phyloP scores from a whole-genome alignment of 2,113 vertebrate genomes.

The Lutjanus erythropterus region DNA sequence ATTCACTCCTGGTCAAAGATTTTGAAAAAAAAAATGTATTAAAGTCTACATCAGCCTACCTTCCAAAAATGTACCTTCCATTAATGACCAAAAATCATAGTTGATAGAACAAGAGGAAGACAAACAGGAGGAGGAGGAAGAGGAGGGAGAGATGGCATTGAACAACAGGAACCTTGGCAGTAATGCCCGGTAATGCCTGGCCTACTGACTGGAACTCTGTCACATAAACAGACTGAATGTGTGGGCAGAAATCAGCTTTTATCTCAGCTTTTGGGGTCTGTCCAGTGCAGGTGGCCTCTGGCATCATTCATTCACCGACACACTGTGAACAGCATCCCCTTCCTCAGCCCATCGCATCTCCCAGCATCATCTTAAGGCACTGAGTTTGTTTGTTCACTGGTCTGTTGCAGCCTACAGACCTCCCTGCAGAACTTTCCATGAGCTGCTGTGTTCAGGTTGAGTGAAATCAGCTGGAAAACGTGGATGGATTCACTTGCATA shows the following conservation, averaged over 20 bases:
- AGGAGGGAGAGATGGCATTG: slow-evolving; percentile 19
- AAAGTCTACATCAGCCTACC: not conserved
- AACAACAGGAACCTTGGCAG: slow-evolving; percentile 30
- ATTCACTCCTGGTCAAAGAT: not conserved
- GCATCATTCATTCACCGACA: slow-evolving; percentile 45
- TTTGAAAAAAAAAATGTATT: too few species aligned
- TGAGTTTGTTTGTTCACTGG: slow-evolving; percentile 10
- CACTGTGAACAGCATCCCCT: slow-evolving; percentile 33
- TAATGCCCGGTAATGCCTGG: slow-evolving; percentile 13
- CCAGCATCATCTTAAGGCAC: slow-evolving; percentile 10
- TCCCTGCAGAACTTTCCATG: slow-evolving; percentile 40
- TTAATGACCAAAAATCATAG: slow-evolving; percentile 10
- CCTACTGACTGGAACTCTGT: slow-evolving; percentile 26
- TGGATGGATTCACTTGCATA: slow-evolving; percentile 9
- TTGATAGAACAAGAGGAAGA: slow-evolving; percentile 35
- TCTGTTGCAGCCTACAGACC: slow-evolving; percentile 33
- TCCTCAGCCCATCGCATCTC: slow-evolving; percentile 22
- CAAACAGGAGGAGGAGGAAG: not conserved
- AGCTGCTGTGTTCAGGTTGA: slow-evolving; percentile 1
- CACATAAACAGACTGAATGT: slow-evolving; percentile 27
- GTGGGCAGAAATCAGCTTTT: slow-evolving; percentile 26
- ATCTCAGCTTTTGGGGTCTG: slow-evolving; percentile 31
- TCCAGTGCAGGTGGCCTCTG: slow-evolving; percentile 39
- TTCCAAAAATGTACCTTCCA: not conserved
- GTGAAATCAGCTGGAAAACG: slow-evolving; percentile 43